Conservation (phyloP, 1,140 invertebrate species). For the Zelostemma sp. region DNA sequence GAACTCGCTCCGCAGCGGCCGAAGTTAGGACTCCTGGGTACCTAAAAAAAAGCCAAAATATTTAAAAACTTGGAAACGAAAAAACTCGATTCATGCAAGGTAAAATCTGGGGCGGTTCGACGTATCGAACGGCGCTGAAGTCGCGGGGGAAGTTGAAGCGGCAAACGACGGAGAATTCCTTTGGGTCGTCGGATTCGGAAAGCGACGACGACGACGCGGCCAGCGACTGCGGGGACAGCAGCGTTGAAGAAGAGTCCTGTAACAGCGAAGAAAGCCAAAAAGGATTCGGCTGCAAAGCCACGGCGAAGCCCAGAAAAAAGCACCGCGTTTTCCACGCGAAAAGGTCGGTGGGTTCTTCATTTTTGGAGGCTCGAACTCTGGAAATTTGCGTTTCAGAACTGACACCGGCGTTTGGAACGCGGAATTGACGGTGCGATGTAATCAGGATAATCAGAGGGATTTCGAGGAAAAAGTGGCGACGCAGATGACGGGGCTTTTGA, state of each 20-base stretch:
- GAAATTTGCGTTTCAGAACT: conserved; percentile 35
- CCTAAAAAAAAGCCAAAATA: too few species aligned
- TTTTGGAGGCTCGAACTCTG: too few species aligned
- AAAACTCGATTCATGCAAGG: conserved; percentile 31
- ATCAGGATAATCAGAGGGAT: conserved; percentile 87
- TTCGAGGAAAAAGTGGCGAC: conserved; percentile 81
- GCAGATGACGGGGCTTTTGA: conserved; percentile 77
- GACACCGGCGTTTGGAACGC: conserved; percentile 76
- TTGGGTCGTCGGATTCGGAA: conserved; percentile 54
- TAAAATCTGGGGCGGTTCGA: conserved; percentile 63
- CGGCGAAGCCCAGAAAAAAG: conserved; percentile 10
- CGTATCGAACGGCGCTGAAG: conserved; percentile 48
- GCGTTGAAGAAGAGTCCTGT: conserved; percentile 59
- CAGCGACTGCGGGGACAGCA: conserved; percentile 54
- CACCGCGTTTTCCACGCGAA: conserved; percentile 10
- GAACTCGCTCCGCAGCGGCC: conserved; percentile 74
- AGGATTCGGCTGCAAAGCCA: conserved; percentile 19
- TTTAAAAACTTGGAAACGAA: too few species aligned
- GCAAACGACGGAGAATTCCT: conserved; percentile 55
- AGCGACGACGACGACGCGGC: conserved; percentile 58
- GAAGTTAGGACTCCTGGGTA: conserved; percentile 74
- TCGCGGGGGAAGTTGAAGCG: conserved; percentile 47
- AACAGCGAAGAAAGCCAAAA: conserved; percentile 61
- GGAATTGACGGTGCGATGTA: conserved; percentile 81
- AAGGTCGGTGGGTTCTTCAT: conserved; percentile 17